A percentile compares a stretch with the other conserved stretches of the same genome.
These are phyloP conservation scores for Bergia sp. DNA, from an alignment of 92 coral and sea anemone genomes.

Conservation along the genomic window DNA sequence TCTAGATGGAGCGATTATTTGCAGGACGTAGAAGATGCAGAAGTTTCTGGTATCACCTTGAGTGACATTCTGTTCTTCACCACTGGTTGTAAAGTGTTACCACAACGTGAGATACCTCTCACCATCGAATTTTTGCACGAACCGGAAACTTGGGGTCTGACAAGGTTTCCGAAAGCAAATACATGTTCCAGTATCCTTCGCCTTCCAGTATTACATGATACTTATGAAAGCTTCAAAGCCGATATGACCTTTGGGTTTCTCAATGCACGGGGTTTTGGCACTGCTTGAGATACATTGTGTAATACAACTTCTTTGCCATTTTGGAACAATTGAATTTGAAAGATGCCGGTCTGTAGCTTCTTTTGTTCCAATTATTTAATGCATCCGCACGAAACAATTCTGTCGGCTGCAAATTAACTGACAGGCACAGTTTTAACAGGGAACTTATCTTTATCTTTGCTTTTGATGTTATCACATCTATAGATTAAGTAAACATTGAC, in stretches of 20 bases:
- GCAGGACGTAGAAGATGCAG: conserved; percentile 75
- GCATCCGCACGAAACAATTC: conserved; percentile 13
- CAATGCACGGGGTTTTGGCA: too few relatives aligned
- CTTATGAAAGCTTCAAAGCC: too few relatives aligned
- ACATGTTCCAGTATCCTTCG: conserved; percentile 61
- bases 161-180: conserved; percentile 73
- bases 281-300: too few relatives aligned
- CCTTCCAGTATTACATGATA: not conserved
- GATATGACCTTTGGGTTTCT: too few relatives aligned
- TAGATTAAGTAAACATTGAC: not conserved
- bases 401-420: conserved; percentile 48
- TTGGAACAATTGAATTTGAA: too few relatives aligned
- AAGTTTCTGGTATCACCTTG: conserved; percentile 56
- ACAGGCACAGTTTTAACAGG: not conserved
- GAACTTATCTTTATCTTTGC: not conserved
- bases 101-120: conserved; percentile 55
- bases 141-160: conserved; percentile 44
- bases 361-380: not conserved
- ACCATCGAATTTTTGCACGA: conserved; percentile 61
- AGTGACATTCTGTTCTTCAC: conserved; percentile 72
- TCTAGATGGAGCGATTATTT: conserved; percentile 82
- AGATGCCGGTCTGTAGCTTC: too few relatives aligned
- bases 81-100: conserved; percentile 67
- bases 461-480: not conserved
- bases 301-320: too few relatives aligned